Evolutionary conservation across 2,797 vertebrate genomes (phyloP).

Genomic region (Sciurus carolinensis): DNA sequence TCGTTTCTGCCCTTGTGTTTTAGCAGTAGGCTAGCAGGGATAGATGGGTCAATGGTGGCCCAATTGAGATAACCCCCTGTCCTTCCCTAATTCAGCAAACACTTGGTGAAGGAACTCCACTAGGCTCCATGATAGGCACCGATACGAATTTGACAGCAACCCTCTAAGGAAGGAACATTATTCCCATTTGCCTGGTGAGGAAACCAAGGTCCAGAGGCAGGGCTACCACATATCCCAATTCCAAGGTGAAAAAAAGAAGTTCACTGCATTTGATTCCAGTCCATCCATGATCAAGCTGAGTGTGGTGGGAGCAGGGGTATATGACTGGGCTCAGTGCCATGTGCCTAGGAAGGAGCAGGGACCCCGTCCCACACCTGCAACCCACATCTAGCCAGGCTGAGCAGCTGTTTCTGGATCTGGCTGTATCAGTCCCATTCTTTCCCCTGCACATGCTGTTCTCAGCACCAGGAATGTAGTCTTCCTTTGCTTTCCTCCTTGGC

Average conservation of each 20-base stretch:
- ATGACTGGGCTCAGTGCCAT: background rate
- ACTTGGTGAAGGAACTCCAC: background rate
- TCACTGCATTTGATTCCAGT: background rate
- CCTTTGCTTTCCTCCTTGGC: constrained; percentile 35
- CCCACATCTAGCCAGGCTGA: background rate
- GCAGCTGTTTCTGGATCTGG: background rate
- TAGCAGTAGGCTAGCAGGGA: background rate
- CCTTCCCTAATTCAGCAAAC: background rate
- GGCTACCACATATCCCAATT: background rate
- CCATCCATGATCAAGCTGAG: background rate
- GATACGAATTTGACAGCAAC: background rate
- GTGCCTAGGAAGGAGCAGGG: background rate
- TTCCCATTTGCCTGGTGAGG: background rate
- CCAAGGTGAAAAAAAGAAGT: background rate
- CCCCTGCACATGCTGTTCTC: background rate
- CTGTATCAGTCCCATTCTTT: background rate
- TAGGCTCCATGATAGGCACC: background rate
- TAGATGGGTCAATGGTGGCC: background rate
- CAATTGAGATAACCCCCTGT: background rate
- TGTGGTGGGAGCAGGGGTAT: background rate
- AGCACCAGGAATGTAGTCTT: constrained; percentile 54
- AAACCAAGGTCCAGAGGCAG: constrained; percentile 2
- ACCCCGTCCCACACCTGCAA: background rate
- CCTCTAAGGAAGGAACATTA: background rate
- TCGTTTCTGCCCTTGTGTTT: background rate